phyloP scores from a whole-genome alignment of 2,888 invertebrate genomes.

The Drosophila rellima region DNA sequence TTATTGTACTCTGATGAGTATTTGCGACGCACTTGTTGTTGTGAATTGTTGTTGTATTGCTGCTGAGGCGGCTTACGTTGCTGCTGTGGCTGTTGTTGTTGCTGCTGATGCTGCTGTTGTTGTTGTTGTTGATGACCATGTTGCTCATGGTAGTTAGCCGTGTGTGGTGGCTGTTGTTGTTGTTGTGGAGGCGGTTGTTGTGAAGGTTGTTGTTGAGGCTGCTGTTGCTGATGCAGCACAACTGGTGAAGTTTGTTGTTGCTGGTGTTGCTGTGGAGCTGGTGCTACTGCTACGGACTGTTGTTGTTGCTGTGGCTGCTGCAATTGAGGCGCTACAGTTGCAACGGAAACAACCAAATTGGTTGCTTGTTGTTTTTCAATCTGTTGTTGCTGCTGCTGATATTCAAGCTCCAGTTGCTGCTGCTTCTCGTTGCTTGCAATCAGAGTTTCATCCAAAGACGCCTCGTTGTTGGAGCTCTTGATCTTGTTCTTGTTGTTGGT shows the following conservation, averaged over 20 bases:
- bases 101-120: slow-evolving; percentile 55
- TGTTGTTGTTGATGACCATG: slow-evolving; percentile 38
- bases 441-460: slow-evolving; percentile 58
- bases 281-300: slow-evolving; percentile 43
- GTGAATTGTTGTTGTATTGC: slow-evolving; percentile 64
- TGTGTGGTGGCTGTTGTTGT: slow-evolving; percentile 38
- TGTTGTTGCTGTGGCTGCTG: slow-evolving; percentile 83
- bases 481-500: slow-evolving; percentile 46
- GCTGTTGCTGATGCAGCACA: slow-evolving; percentile 86
- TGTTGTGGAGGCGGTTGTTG: slow-evolving; percentile 34
- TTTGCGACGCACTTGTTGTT: slow-evolving; percentile 76
- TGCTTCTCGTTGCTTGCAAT: slow-evolving; percentile 59
- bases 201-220: slow-evolving; percentile 45
- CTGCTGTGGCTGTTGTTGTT: slow-evolving; percentile 57
- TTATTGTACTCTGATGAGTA: slow-evolving; percentile 72
- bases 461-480: slow-evolving; percentile 36
- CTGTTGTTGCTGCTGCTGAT: slow-evolving; percentile 60
- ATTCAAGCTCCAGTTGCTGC: slow-evolving; percentile 58
- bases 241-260: slow-evolving; percentile 58
- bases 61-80: slow-evolving; percentile 61
- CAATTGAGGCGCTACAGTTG: slow-evolving; percentile 72
- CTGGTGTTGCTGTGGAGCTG: slow-evolving; percentile 55
- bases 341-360: slow-evolving; percentile 48
- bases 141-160: slow-evolving; percentile 29
- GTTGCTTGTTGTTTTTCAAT: slow-evolving; percentile 46